Conservation (phyloP, 2,113 vertebrate species). For the Tympanuchus pallidicinctus region DNA sequence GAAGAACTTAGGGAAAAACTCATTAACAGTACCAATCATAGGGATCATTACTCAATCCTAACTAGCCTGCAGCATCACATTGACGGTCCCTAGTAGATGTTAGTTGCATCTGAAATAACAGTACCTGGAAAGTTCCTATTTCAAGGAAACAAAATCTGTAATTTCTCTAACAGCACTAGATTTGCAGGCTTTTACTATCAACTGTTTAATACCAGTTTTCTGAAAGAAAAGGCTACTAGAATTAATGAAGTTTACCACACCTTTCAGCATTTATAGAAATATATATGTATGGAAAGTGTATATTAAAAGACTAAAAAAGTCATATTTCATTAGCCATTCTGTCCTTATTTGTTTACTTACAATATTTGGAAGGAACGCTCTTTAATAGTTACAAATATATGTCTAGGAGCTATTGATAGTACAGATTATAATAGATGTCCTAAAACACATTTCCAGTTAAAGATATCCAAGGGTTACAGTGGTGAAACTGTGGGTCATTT, state of each 20-base stretch:
- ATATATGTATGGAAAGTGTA: not conserved
- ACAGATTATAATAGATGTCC: not conserved
- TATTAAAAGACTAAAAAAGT: not conserved
- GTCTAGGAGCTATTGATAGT: not conserved
- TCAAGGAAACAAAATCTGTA: conserved; percentile 1
- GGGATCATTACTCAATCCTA: not conserved
- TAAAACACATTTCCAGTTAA: not conserved
- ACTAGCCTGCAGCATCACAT: not conserved
- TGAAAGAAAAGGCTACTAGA: not conserved
- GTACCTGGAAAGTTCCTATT: not conserved
- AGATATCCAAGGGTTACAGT: no score
- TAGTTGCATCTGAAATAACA: not conserved
- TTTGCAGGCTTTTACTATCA: not conserved
- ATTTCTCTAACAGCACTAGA: not conserved
- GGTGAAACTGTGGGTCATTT: no score
- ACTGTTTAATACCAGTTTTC: not conserved
- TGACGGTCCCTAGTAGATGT: not conserved
- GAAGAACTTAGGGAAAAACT: not conserved
- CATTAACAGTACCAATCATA: conserved; percentile 33
- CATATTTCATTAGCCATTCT: not conserved
- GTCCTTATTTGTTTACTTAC: not conserved
- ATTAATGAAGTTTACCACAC: not conserved
- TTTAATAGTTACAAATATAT: not conserved
- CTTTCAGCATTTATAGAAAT: not conserved
- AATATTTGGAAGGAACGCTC: not conserved